These are phyloP conservation scores for Pammene fasciana DNA, from an alignment of 2,888 invertebrate species.

Conservation along the genomic window DNA sequence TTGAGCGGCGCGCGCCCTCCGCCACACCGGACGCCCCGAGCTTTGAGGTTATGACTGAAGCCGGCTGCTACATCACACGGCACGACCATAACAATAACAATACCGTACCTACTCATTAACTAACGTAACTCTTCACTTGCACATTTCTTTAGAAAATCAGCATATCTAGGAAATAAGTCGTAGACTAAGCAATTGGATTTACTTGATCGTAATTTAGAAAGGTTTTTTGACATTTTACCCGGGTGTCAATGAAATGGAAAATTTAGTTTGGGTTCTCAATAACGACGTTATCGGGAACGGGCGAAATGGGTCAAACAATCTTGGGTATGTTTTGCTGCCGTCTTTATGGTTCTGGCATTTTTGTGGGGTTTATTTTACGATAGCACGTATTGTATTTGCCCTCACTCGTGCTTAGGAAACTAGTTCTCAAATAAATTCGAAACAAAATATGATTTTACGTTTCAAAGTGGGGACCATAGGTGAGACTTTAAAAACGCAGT, in stretches of 20 bases:
- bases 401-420: background rate
- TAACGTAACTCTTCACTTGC: conserved; percentile 50
- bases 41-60: conserved; percentile 79
- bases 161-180: background rate
- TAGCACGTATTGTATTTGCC: background rate
- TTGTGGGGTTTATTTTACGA: conserved; percentile 5
- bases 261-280: conserved; percentile 54
- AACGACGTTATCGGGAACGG: conserved; percentile 50
- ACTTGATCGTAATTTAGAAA: conserved; percentile 7
- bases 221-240: conserved; percentile 28
- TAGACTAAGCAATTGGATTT: background rate
- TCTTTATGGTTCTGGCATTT: conserved; percentile 18
- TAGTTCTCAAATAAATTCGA: background rate
- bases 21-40: conserved; percentile 55
- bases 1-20: conserved; percentile 77
- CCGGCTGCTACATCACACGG: conserved; percentile 67
- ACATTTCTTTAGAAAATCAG: too few species aligned
- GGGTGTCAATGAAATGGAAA: conserved; percentile 51
- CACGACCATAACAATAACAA: conserved; percentile 72
- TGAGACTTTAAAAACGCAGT: background rate
- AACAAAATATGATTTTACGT: background rate
- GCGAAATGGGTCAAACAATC: conserved; percentile 52
- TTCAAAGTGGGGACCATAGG: conserved; percentile 1
- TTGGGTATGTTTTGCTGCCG: conserved; percentile 24
- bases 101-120: conserved; percentile 57